Conservation (phyloP, 2,113 vertebrate species). For the Barnardius zonarius region DNA sequence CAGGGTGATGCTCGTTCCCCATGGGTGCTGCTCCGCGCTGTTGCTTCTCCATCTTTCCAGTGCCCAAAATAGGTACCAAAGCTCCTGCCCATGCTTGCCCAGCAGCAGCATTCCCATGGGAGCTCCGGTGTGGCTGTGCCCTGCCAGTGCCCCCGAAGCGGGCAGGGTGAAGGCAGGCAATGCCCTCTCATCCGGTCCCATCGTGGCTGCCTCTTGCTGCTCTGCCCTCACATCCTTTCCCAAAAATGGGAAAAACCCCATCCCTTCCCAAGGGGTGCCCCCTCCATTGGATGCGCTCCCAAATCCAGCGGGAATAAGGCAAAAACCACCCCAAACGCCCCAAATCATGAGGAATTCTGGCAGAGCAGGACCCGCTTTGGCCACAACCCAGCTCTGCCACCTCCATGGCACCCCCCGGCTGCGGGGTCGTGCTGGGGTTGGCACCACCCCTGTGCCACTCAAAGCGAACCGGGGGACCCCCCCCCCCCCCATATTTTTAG, state of each 20-base stretch:
- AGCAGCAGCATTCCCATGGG: neutral
- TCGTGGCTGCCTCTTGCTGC: neutral
- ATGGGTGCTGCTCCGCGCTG: fast-evolving
- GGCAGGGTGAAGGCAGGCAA: neutral
- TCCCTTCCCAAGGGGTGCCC: neutral
- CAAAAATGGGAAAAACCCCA: neutral
- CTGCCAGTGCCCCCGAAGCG: fast-evolving
- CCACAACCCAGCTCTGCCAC: neutral
- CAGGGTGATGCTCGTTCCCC: neutral
- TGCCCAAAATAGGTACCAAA: neutral
- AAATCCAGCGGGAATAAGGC: neutral
- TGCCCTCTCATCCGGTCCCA: neutral
- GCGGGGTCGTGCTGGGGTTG: fast-evolving
- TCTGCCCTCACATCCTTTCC: neutral
- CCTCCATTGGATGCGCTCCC: fast-evolving
- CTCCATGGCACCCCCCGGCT: neutral
- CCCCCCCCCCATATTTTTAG: no score
- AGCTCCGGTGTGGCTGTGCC: fast-evolving
- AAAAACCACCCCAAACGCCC: neutral
- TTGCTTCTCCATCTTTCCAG: neutral
- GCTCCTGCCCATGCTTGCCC: fast-evolving
- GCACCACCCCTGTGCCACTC: fast-evolving
- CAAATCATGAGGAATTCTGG: neutral
- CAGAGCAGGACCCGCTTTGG: neutral
- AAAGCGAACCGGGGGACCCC: fast-evolving